Evolutionary conservation across 2,888 invertebrate species (phyloP).

Genomic region (Nysson spinosus): DNA sequence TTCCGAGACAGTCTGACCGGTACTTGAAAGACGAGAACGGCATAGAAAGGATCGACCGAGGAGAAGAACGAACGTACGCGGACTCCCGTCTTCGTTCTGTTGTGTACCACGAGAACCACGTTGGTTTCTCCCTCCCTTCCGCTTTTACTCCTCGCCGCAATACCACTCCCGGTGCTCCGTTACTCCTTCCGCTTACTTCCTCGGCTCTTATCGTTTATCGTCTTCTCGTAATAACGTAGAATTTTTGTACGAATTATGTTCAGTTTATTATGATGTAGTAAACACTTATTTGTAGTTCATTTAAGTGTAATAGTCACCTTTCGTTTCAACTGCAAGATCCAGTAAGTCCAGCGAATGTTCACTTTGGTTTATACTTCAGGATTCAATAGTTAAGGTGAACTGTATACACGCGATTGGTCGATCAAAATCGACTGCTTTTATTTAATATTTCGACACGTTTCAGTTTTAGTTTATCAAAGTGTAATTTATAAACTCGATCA

Average conservation of each 20-base stretch:
- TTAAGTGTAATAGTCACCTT: no score
- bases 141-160: conserved; percentile 36
- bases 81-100: conserved; percentile 40
- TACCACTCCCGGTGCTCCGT: conserved; percentile 37
- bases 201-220: conserved; percentile 12
- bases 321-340: no score
- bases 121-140: conserved; percentile 15
- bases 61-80: conserved; percentile 48
- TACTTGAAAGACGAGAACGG: conserved; percentile 36
- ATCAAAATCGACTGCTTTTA: no score
- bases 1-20: conserved; percentile 42
- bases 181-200: conserved; percentile 32
- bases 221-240: neutral
- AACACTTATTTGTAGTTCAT: no score
- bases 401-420: no score
- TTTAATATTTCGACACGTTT: no score
- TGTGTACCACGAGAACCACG: conserved; percentile 44
- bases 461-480: no score
- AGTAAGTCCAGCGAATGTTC: no score
- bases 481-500: no score
- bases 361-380: no score
- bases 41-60: conserved; percentile 38
- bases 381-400: no score
- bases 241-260: neutral
- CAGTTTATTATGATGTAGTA: no score